These are phyloP conservation scores for Fragariocoptes setiger DNA, from an alignment of 1,140 invertebrate species.

Conservation along the genomic window DNA sequence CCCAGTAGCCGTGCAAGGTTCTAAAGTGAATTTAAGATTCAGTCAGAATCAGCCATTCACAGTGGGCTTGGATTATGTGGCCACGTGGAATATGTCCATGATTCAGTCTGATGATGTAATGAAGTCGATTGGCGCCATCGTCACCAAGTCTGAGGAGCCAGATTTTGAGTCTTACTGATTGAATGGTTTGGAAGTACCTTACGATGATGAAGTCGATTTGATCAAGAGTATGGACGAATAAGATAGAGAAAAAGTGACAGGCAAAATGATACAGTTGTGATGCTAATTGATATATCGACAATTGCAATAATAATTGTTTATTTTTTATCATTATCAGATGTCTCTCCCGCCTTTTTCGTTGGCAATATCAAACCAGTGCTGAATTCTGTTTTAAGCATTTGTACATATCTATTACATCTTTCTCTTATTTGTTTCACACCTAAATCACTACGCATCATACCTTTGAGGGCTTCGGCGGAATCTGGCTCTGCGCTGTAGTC, in stretches of 20 bases:
- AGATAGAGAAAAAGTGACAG: too few relatives aligned
- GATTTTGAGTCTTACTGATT: not conserved
- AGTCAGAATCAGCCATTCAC: not conserved
- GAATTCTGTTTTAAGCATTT: not conserved
- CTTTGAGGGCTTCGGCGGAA: slow-evolving; percentile 6
- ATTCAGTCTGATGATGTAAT: slow-evolving; percentile 67
- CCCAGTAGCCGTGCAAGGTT: slow-evolving; percentile 64
- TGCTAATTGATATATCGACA: too few relatives aligned
- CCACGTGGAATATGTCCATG: slow-evolving; percentile 40
- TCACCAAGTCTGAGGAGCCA: slow-evolving; percentile 25
- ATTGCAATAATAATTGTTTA: too few relatives aligned
- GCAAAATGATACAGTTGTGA: too few relatives aligned
- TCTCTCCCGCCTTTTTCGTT: slow-evolving; percentile 2
- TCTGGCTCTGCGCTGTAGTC: not conserved
- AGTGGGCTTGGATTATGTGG: slow-evolving; percentile 8
- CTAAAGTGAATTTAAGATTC: slow-evolving; percentile 25
- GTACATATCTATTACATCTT: not conserved
- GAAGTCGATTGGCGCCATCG: slow-evolving; percentile 36
- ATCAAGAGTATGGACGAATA: too few relatives aligned
- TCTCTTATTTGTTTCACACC: not conserved
- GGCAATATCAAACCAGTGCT: slow-evolving; percentile 1
- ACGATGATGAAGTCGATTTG: too few relatives aligned
- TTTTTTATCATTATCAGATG: too few relatives aligned
- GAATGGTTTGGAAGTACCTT: too few relatives aligned
- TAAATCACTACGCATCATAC: slow-evolving; percentile 6